Evolutionary conservation across 2,113 vertebrate species (phyloP).

Genomic region (Psilopsiagon aurifrons): DNA sequence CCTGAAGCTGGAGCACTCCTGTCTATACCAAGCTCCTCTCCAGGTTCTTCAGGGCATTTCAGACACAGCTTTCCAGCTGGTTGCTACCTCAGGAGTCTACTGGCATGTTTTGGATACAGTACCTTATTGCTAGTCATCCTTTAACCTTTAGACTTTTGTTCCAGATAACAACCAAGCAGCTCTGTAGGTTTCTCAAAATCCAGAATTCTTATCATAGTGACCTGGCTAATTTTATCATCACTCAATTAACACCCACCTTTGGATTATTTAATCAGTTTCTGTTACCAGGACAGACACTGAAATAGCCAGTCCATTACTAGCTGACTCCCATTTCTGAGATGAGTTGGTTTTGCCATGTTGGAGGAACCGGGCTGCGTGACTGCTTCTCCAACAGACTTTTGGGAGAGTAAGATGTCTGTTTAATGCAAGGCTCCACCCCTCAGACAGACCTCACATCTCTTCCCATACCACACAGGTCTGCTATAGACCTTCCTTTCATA

Average conservation of each 20-base stretch:
- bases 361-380: background rate
- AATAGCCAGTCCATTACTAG: background rate
- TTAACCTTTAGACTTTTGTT: constrained; percentile 30
- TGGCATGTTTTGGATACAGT: background rate
- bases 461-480: background rate
- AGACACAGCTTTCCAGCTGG: background rate
- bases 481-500: background rate
- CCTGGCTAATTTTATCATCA: background rate
- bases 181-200: background rate
- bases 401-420: background rate
- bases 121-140: background rate
- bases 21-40: background rate
- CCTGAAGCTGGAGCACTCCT: rapidly evolving
- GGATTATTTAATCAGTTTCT: background rate
- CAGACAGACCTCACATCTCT: background rate
- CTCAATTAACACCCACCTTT: constrained; percentile 10
- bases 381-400: background rate
- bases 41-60: background rate
- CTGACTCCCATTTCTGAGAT: background rate
- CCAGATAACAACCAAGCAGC: background rate
- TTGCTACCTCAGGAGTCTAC: background rate
- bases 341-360: background rate
- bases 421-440: background rate
- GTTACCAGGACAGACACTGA: background rate
- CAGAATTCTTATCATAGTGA: background rate